Percentiles rank a stretch among this genome's conserved stretches.
These are phyloP conservation scores for Acanthornis magna DNA, from an alignment of 2,797 vertebrate genomes.

Conservation along the genomic window DNA sequence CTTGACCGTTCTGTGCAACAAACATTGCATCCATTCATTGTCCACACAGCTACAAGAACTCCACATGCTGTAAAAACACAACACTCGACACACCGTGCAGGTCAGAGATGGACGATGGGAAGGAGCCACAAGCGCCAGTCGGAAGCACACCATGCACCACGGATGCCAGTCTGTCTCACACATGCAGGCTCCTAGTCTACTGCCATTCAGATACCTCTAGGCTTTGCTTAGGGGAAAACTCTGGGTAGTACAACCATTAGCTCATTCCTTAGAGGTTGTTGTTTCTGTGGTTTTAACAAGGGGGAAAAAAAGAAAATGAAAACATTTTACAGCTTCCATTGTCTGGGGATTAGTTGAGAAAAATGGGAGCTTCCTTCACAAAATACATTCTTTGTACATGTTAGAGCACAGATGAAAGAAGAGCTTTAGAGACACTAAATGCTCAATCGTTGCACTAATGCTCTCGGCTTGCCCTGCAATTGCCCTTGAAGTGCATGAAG, in stretches of 20 bases:
- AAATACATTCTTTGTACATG: conserved; percentile 19
- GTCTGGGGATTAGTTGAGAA: neutral
- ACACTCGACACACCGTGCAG: conserved; percentile 65
- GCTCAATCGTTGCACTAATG: neutral
- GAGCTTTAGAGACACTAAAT: neutral
- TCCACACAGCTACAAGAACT: conserved; percentile 48
- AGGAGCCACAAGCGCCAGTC: conserved; percentile 37
- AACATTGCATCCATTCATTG: conserved; percentile 31
- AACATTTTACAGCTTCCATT: conserved; percentile 42
- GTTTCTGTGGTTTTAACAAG: conserved; percentile 60
- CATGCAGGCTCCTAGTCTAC: conserved; percentile 70
- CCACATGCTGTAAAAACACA: conserved; percentile 69
- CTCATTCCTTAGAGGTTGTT: conserved; percentile 49
- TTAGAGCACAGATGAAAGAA: conserved; percentile 16
- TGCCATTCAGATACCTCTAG: conserved; percentile 50
- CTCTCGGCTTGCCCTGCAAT: neutral
- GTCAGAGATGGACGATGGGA: conserved; percentile 13
- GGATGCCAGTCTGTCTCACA: conserved; percentile 51
- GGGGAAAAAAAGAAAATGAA: conserved; percentile 51
- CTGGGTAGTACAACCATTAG: conserved; percentile 36
- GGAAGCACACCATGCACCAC: conserved; percentile 67
- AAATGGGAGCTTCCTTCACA: conserved; percentile 36
- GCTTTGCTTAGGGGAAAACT: conserved; percentile 51
- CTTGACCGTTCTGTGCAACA: conserved; percentile 20
- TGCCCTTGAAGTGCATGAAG: neutral